Base-by-base conservation (phyloP, 2,797 vertebrate genomes). In the Chanos chanos region DNA sequence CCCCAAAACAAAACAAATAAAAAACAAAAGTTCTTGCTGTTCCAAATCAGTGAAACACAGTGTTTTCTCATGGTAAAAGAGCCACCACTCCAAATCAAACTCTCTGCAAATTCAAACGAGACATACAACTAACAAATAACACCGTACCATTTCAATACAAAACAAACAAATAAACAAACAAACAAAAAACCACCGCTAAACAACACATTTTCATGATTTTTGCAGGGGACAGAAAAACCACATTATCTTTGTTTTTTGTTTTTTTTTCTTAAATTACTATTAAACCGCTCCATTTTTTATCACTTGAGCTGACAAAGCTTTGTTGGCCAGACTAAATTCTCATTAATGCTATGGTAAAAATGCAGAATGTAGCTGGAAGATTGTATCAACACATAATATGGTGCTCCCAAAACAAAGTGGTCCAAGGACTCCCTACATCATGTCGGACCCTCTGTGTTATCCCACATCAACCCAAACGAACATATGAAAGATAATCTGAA, bases 11-110 rank as follows among this genome's bases (percentile, higher is more conserved):
- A n/a, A n/a, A n/a, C n/a, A n/a, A n/a, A n/a, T n/a, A n/a, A n/a
- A n/a, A n/a, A n/a, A n/a, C n/a, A n/a, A n/a, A n/a, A n/a, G n/a
- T n/a, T 18, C 62, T 43, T 51, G 47, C 45, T 61, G 13, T 21
- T 51, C 37, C 51, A 55, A 64, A 58, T 47, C 34, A 44, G 43
- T 53, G n/a, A 57, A 31, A 47, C 58, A 54, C 49, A 44, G 7
- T 56, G 44, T 31, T 41, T 68, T 66, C 50, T 52, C 47, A 34
- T 58, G 58, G 68, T 59, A 39, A 44, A 71, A 71, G 53, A 51
- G 27, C 44, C 58, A 24, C 34, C 40, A 57, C 41, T 61, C 47
- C 24, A 41, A 47, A 64, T 44, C 22, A 27, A 51, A 56, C 12
- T 54, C 45, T 60, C 27, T 27, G 36, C 4, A 57, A 49, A 54